These are phyloP conservation scores for Pemphredon lugubris DNA, from an alignment of 2,888 invertebrate species.

Conservation along the genomic window DNA sequence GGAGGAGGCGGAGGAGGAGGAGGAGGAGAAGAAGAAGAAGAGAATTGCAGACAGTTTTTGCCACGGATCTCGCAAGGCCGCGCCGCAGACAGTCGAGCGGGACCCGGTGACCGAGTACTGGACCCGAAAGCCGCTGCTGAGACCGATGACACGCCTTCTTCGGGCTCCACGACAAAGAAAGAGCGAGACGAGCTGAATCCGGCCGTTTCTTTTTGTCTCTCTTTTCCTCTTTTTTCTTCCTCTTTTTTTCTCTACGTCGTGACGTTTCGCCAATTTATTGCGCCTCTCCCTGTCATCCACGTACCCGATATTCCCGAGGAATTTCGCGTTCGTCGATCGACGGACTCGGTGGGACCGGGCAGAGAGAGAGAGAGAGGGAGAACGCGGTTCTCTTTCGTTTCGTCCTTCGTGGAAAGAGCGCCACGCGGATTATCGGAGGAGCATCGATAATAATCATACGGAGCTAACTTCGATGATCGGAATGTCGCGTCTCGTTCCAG, in stretches of 20 bases:
- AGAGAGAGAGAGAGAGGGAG: conserved; percentile 7
- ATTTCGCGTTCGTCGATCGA: conserved; percentile 46
- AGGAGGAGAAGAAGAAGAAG: conserved; percentile 31
- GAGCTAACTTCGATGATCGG: not conserved
- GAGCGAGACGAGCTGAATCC: conserved; percentile 48
- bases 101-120: conserved; percentile 62
- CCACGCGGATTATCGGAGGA: not conserved
- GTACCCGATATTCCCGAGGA: conserved; percentile 52
- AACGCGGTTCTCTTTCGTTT: conserved; percentile 3
- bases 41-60: conserved; percentile 65
- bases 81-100: conserved; percentile 62
- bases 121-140: conserved; percentile 52
- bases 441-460: no score
- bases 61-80: conserved; percentile 65
- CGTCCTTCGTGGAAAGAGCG: not conserved
- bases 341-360: not conserved
- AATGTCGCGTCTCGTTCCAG: no score
- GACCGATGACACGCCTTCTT: conserved; percentile 63
- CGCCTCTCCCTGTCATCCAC: conserved; percentile 57
- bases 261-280: conserved; percentile 66
- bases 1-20: conserved; percentile 18
- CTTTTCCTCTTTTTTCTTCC: no score
- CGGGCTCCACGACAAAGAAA: conserved; percentile 64
- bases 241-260: conserved; percentile 55
- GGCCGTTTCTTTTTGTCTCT: no score